Evolutionary conservation across 2,113 vertebrate genomes (phyloP).

Genomic region (Pardalotus punctatus): DNA sequence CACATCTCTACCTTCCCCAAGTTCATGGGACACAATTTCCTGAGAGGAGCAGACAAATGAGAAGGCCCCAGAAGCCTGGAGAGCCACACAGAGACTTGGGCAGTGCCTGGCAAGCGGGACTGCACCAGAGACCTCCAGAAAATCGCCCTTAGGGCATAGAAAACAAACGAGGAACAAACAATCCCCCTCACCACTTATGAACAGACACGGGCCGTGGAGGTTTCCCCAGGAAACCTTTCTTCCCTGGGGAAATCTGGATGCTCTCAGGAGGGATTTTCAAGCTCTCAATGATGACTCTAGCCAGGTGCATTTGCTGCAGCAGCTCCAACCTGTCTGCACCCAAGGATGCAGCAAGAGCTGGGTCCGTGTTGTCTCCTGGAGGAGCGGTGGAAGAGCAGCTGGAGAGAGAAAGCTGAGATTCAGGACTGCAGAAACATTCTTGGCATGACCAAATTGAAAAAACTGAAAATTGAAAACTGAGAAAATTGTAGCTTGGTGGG

Average conservation of each 20-base stretch:
- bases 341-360: conserved; percentile 13
- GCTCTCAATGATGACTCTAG: conserved; percentile 80
- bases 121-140: too few relatives aligned
- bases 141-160: neutral
- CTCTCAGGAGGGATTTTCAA: conserved; percentile 70
- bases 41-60: neutral
- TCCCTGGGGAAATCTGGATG: conserved; percentile 55
- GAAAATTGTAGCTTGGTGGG: neutral
- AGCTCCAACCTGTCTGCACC: conserved; percentile 74
- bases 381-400: neutral
- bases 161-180: neutral
- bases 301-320: conserved; percentile 75
- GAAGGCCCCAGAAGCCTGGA: neutral
- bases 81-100: too few relatives aligned
- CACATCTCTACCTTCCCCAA: neutral
- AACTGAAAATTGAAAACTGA: too few relatives aligned
- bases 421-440: neutral
- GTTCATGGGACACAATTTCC: neutral
- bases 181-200: conserved; percentile 78
- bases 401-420: neutral
- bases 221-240: conserved; percentile 68
- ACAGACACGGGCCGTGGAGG: conserved; percentile 68
- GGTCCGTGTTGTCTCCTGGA: neutral
- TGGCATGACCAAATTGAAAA: neutral
- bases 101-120: neutral